Conservation (phyloP, 2,888 invertebrate species). For the Acrocyrtus sp. region DNA sequence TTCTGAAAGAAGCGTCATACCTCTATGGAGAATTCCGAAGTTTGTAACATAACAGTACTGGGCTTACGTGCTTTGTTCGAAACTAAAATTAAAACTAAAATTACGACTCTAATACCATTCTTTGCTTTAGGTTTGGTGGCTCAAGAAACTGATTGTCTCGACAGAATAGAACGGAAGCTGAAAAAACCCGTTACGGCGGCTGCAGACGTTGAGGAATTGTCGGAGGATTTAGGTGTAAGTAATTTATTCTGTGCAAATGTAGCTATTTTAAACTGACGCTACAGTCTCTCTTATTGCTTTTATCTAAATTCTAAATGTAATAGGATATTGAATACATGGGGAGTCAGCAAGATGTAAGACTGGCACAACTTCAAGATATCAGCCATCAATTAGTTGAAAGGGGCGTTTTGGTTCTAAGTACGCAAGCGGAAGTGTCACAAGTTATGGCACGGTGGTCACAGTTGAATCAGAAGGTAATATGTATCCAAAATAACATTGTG, state of each 20-base stretch:
- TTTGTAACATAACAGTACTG: conserved; percentile 50
- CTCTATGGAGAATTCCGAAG: conserved; percentile 78
- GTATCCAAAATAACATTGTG: neutral
- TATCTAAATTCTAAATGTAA: too few species aligned
- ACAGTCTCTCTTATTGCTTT: too few species aligned
- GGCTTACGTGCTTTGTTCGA: neutral
- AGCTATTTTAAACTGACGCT: too few species aligned
- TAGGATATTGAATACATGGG: conserved; percentile 86
- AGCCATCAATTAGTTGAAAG: conserved; percentile 79
- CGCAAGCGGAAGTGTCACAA: conserved; percentile 75
- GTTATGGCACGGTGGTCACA: conserved; percentile 75
- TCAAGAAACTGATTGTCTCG: conserved; percentile 82
- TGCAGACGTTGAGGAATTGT: conserved; percentile 92
- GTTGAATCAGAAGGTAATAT: conserved; percentile 75
- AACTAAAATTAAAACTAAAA: neutral
- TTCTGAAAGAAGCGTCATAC: conserved; percentile 79
- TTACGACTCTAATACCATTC: too few species aligned
- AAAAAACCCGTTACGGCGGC: conserved; percentile 75
- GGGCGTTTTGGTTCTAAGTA: conserved; percentile 78
- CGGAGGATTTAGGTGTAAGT: conserved; percentile 86
- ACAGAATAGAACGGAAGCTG: conserved; percentile 81
- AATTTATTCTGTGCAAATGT: too few species aligned
- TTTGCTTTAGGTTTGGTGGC: conserved; percentile 74
- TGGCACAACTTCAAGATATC: conserved; percentile 79
- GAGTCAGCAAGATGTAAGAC: conserved; percentile 78